Percentiles rank a stretch among this genome's conserved stretches.
Evolutionary conservation across 2,888 invertebrate species (phyloP).

Genomic region (Mechanitis mazaeus): DNA sequence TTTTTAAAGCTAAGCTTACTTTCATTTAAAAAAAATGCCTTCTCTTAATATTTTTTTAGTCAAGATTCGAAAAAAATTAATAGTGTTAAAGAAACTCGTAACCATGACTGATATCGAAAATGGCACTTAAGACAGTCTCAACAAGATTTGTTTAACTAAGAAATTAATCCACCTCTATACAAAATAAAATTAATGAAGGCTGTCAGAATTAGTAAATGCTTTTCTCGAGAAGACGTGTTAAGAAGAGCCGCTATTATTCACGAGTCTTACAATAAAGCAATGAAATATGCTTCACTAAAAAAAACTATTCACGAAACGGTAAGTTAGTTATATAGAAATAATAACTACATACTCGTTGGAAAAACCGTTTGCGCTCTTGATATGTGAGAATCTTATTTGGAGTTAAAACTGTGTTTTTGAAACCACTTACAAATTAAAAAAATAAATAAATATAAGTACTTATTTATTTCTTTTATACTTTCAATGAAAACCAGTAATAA

Average conservation of each 20-base stretch:
- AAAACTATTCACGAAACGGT: constrained; percentile 10
- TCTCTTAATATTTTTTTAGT: too few species aligned
- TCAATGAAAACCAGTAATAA: too few species aligned
- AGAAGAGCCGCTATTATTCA: constrained; percentile 48
- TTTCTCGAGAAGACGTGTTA: constrained; percentile 34
- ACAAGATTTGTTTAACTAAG: constrained; percentile 18
- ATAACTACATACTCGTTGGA: background rate
- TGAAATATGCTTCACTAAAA: constrained; percentile 49
- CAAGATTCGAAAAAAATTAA: too few species aligned
- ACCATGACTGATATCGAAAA: background rate
- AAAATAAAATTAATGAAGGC: constrained; percentile 52
- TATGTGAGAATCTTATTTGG: too few species aligned
- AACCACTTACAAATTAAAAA: too few species aligned
- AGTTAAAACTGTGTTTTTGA: too few species aligned
- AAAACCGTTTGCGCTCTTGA: too few species aligned
- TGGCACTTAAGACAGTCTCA: background rate
- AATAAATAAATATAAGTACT: too few species aligned
- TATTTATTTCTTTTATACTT: too few species aligned
- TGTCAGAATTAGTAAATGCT: constrained; percentile 50
- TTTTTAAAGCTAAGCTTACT: too few species aligned
- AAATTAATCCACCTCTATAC: constrained; percentile 41
- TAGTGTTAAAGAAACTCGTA: too few species aligned
- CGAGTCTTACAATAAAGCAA: constrained; percentile 53
- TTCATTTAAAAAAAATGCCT: too few species aligned
- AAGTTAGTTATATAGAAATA: background rate